phyloP scores from a whole-genome alignment of 1,140 invertebrate species.

The Zophobas atratus region DNA sequence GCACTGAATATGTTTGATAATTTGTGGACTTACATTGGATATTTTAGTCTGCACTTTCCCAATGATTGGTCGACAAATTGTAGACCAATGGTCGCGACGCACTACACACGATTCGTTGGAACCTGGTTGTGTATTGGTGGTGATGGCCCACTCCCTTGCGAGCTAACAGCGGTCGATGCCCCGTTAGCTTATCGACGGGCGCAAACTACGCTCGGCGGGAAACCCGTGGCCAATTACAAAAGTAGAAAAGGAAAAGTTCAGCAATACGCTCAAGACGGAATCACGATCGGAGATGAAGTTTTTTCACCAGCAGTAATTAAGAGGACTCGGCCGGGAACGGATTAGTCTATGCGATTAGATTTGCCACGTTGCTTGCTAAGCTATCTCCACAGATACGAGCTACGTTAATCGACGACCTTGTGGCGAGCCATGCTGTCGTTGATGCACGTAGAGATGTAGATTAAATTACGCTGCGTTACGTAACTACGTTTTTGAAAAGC shows the following conservation, averaged over 20 bases:
- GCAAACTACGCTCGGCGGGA: slow-evolving; percentile 64
- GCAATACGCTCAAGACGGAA: slow-evolving; percentile 7
- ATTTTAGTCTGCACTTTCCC: slow-evolving; percentile 78
- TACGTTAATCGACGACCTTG: no score
- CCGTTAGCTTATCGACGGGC: slow-evolving; percentile 63
- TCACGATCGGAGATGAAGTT: not conserved
- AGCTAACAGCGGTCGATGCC: slow-evolving; percentile 66
- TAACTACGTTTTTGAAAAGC: no score
- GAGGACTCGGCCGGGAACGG: no score
- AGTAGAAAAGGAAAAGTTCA: slow-evolving; percentile 63
- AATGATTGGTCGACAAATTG: slow-evolving; percentile 80
- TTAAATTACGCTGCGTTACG: no score
- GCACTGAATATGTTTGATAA: slow-evolving; percentile 74
- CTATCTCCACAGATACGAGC: no score
- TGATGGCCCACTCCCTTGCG: slow-evolving; percentile 71
- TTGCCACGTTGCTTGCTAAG: no score
- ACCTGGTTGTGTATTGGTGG: slow-evolving; percentile 75
- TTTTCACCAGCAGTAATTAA: not conserved
- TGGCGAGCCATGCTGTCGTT: no score
- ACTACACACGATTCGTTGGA: slow-evolving; percentile 66
- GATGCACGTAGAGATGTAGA: no score
- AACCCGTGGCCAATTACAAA: slow-evolving; percentile 67
- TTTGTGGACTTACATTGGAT: slow-evolving; percentile 86
- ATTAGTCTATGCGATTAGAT: no score
- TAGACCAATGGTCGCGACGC: slow-evolving; percentile 78